These are phyloP conservation scores for Epinotia bilunana DNA, from an alignment of 2,888 invertebrate genomes.

Conservation along the genomic window DNA sequence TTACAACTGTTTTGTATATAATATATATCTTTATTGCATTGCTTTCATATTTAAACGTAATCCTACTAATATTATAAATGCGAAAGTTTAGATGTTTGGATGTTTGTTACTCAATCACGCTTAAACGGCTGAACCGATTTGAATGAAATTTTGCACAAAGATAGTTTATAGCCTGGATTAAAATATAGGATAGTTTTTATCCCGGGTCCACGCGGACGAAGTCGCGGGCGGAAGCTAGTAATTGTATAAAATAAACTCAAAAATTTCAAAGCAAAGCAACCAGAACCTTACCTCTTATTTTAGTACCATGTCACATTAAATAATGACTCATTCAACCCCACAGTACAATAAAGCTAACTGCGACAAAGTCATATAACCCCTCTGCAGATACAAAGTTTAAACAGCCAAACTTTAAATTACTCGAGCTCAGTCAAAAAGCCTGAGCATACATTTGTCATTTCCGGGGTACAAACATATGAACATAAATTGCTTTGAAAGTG, in stretches of 20 bases:
- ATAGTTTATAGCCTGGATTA: too few species aligned
- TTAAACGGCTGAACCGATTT: too few species aligned
- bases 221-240: too few species aligned
- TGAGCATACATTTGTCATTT: constrained; percentile 28
- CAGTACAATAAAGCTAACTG: neutral
- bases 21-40: too few species aligned
- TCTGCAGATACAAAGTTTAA: constrained; percentile 15
- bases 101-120: too few species aligned
- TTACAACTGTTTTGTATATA: too few species aligned
- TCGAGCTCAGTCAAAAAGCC: constrained; percentile 29
- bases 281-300: neutral
- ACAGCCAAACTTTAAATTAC: constrained; percentile 36
- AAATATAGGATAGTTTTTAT: too few species aligned
- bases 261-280: neutral
- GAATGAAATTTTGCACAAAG: too few species aligned
- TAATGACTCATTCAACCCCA: constrained; percentile 6
- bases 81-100: too few species aligned
- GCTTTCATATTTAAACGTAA: too few species aligned
- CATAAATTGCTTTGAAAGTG: constrained; percentile 38
- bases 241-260: neutral
- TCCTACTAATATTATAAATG: too few species aligned
- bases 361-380: neutral
- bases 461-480: constrained; percentile 18
- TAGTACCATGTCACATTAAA: constrained; percentile 19
- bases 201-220: too few species aligned